These are phyloP conservation scores for Tenrec ecaudatus DNA, from an alignment of 2,113 vertebrate species.

Conservation along the genomic window DNA sequence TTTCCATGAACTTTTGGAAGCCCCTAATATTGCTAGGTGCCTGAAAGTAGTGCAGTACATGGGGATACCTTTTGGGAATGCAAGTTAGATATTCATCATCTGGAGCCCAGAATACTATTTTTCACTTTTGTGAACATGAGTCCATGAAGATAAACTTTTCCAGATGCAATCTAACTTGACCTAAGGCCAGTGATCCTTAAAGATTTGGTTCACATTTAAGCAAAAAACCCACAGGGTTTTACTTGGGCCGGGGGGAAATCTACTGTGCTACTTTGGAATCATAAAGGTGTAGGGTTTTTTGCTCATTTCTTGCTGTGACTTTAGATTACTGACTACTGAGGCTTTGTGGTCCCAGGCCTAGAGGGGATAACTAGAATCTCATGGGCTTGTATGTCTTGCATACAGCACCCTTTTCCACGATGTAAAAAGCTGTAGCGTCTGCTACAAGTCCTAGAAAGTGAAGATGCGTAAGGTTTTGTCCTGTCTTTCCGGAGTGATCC, in stretches of 20 bases:
- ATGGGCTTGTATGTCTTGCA: background rate
- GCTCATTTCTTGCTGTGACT: too few species aligned
- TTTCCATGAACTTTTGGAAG: too few species aligned
- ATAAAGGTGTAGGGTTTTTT: background rate
- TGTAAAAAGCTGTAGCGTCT: constrained; percentile 42
- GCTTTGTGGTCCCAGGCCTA: background rate
- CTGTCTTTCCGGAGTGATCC: constrained; percentile 29
- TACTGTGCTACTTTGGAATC: constrained; percentile 23
- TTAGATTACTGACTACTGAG: background rate
- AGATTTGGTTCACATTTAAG: constrained; percentile 24
- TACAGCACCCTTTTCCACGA: background rate
- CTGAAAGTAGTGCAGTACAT: background rate
- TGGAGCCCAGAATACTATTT: constrained; percentile 12
- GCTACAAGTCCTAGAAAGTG: background rate
- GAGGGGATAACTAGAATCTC: background rate
- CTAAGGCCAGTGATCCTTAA: background rate
- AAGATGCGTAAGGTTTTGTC: constrained; percentile 26
- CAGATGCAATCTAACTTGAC: constrained; percentile 36
- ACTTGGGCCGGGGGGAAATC: background rate
- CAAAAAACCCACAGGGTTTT: constrained; percentile 1
- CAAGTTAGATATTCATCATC: constrained; percentile 22
- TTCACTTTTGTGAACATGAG: constrained; percentile 2
- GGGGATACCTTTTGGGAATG: background rate
- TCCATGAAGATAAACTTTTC: constrained; percentile 8
- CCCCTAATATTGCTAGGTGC: background rate